Conservation (phyloP, 2,888 invertebrate genomes). For the Erebia palarica region DNA sequence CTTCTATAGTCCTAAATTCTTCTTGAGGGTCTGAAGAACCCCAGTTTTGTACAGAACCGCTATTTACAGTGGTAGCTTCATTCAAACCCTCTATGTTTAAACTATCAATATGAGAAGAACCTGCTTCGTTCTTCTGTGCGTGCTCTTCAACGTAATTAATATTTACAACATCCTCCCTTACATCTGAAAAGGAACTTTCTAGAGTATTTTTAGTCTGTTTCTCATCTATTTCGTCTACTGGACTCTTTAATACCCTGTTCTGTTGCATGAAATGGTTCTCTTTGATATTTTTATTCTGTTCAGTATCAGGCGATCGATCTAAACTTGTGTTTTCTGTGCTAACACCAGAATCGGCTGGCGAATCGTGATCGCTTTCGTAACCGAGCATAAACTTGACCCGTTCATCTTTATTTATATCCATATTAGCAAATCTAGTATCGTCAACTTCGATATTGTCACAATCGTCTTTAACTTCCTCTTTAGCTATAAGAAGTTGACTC, state of each 20-base stretch:
- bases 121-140: constrained; percentile 68
- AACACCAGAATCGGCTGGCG: constrained; percentile 85
- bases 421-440: constrained; percentile 64
- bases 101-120: constrained; percentile 53
- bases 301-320: constrained; percentile 84
- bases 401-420: constrained; percentile 58
- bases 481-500: constrained; percentile 81
- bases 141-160: constrained; percentile 67
- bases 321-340: constrained; percentile 88
- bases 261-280: constrained; percentile 69
- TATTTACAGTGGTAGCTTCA: constrained; percentile 49
- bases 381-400: constrained; percentile 76
- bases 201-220: constrained; percentile 53
- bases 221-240: constrained; percentile 52
- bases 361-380: constrained; percentile 77
- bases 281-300: constrained; percentile 67
- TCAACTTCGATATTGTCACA: constrained; percentile 60
- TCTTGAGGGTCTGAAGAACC: constrained; percentile 53
- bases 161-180: constrained; percentile 60
- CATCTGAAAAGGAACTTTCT: constrained; percentile 68
- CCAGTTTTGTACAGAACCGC: constrained; percentile 54
- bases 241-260: constrained; percentile 70
- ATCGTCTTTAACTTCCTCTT: constrained; percentile 70
- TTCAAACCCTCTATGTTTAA: constrained; percentile 52
- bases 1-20: constrained; percentile 64